These are phyloP conservation scores for Drosophila persimilis DNA, from an alignment of 1,140 invertebrate genomes.

Conservation along the genomic window DNA sequence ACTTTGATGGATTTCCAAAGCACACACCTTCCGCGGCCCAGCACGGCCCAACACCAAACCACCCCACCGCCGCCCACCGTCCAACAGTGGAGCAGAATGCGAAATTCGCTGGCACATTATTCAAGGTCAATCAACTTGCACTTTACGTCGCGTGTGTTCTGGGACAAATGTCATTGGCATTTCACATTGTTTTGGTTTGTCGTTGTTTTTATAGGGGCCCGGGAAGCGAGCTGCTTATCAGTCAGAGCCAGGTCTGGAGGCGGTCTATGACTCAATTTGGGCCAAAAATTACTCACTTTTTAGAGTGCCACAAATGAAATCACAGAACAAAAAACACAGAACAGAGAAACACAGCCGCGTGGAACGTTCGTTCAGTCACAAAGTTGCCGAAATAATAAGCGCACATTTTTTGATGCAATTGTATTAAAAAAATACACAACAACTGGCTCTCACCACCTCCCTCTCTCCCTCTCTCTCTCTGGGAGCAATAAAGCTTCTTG, in stretches of 20 bases:
- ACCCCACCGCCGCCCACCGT: conserved; percentile 2
- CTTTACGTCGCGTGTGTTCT: conserved; percentile 21
- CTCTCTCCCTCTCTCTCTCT: not conserved
- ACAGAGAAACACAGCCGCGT: conserved; percentile 34
- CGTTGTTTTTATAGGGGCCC: not conserved
- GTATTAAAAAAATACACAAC: conserved; percentile 52
- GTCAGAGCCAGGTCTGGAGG: conserved; percentile 5
- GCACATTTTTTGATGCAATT: conserved; percentile 77
- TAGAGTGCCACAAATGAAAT: conserved; percentile 34
- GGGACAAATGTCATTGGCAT: conserved; percentile 56
- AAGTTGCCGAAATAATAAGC: conserved; percentile 79
- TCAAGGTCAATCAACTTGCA: conserved; percentile 57
- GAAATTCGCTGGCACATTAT: not conserved
- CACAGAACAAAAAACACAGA: conserved; percentile 51
- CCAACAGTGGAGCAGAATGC: conserved; percentile 16
- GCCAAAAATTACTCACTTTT: conserved; percentile 47
- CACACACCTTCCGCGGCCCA: conserved; percentile 11
- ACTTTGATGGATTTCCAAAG: conserved; percentile 12
- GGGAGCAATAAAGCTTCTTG: not conserved
- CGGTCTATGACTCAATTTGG: conserved; percentile 27
- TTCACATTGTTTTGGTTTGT: conserved; percentile 40
- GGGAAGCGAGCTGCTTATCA: conserved; percentile 7
- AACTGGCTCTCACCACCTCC: conserved; percentile 26
- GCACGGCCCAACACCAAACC: no score
- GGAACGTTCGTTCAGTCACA: conserved; percentile 70